Conservation (phyloP, 2,797 vertebrate genomes). For the Girardinus metallicus region DNA sequence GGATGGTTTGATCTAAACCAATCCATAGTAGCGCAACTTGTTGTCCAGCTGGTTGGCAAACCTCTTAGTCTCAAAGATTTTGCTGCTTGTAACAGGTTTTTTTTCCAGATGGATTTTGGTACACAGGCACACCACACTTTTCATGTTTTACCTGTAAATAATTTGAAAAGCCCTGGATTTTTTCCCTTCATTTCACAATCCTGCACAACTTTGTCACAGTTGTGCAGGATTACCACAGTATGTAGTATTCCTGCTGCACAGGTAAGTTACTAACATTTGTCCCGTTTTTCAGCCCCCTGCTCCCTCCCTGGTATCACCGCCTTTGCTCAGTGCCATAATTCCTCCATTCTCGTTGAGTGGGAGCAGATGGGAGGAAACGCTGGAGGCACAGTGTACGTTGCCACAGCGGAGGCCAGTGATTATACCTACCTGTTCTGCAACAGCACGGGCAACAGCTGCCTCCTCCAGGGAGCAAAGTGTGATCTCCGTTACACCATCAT, state of each 20-base stretch:
- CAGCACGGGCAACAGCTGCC: slow-evolving; percentile 66
- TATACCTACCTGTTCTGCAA: slow-evolving; percentile 68
- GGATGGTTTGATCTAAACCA: not conserved
- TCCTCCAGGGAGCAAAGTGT: slow-evolving; percentile 66
- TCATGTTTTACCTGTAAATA: not conserved
- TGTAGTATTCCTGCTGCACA: not conserved
- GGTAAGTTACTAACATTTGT: not conserved
- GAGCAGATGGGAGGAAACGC: slow-evolving; percentile 30
- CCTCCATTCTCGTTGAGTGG: slow-evolving; percentile 74
- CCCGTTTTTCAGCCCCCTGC: slow-evolving; percentile 68
- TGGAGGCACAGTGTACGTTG: slow-evolving; percentile 56
- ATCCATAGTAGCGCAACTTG: not conserved
- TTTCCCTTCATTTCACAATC: too few relatives aligned
- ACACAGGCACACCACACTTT: not conserved
- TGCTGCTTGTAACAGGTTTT: too few relatives aligned
- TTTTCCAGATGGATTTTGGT: not conserved
- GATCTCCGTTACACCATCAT: slow-evolving; percentile 74
- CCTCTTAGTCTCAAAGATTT: not conserved
- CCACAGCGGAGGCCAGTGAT: slow-evolving; percentile 68
- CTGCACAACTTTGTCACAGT: too few relatives aligned
- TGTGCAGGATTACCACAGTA: not conserved
- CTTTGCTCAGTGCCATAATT: slow-evolving; percentile 64
- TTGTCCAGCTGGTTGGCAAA: not conserved
- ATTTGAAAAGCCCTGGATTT: not conserved
- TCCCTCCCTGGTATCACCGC: slow-evolving; percentile 65